Evolutionary conservation across 2,888 invertebrate genomes (phyloP), one percentile per base, ranked within the genome.

Genomic region (Antitype chi): DNA sequence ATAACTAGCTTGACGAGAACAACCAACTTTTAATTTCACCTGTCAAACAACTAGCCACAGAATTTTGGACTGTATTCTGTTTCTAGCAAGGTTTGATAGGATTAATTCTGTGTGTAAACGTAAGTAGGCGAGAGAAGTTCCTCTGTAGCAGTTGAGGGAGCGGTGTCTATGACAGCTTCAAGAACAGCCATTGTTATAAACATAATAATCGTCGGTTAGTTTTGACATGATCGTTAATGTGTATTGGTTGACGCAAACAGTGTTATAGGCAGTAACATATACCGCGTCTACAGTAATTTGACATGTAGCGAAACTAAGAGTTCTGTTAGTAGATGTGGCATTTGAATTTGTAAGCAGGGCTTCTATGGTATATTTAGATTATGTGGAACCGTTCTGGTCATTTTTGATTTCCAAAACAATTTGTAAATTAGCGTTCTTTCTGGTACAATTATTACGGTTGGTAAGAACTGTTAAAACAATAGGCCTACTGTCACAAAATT

Each of bases 141-240:
- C 66, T 83, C 68, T 32, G 70, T 38, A 76, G 77, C 64, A 73
- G 74, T 70, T 80, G 66, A 80, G 75, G 71, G 83, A 86, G 76
- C 74, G 81, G 83, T 77, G 80, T 86, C 81, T 80, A 76, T 85
- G 76, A 80, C 81, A 81, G 78, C 76, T 78, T 78, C 74, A 81
- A 81, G 83, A 86, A 76, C 77, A 82, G 76, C 79, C 70, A 87
- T 87, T 85, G 87, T 87, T 67, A 74, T 74, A 52, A 76, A 72
- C 53, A 76, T 77, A 76, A 76, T 80, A 74, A 75, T 70, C 70
- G 77, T 53, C 57, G 59, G 77, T 77, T 82, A 69, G 80, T 76
- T 88, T 79, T 66, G 78, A 78, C 57, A 59, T 68, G 81, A 74
- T 76, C 68, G 20, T 62, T 76, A 78, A 82, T 78, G 59, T 76